Conservation (phyloP, 2,113 vertebrate genomes). For the Hippocampus zosterae region DNA sequence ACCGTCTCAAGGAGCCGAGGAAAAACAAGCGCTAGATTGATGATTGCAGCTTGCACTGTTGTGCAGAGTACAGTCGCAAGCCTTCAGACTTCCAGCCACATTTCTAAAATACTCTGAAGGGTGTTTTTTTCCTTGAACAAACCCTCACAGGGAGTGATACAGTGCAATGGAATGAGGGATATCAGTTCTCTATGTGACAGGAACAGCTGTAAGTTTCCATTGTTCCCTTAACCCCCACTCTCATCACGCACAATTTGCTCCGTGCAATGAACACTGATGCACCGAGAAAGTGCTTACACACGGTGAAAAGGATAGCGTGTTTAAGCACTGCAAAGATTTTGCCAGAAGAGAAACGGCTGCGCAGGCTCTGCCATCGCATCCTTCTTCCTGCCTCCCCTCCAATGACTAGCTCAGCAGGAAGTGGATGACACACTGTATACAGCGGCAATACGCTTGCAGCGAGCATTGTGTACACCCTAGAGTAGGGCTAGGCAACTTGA, state of each 20-base stretch:
- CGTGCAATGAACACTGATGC: constrained; percentile 28
- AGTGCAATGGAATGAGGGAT: constrained; percentile 58
- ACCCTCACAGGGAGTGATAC: constrained; percentile 42
- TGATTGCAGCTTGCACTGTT: constrained; percentile 15
- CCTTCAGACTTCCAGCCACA: constrained; percentile 32
- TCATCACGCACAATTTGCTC: constrained; percentile 32
- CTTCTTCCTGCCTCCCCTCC: constrained; percentile 59
- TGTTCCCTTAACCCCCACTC: constrained; percentile 56
- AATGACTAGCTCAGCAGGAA: constrained; percentile 60
- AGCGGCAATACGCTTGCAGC: constrained; percentile 19
- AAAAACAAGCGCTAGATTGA: background rate
- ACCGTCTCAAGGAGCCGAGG: background rate
- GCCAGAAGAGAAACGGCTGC: constrained; percentile 60
- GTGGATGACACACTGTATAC: constrained; percentile 37
- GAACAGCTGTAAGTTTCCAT: constrained; percentile 69
- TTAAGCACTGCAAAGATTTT: constrained; percentile 44
- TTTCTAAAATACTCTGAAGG: constrained; percentile 47
- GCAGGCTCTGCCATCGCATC: constrained; percentile 29
- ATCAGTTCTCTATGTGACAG: constrained; percentile 56
- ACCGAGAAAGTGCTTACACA: constrained; percentile 47
- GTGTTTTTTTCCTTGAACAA: constrained; percentile 13
- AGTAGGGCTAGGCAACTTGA: background rate
- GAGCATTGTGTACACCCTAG: background rate
- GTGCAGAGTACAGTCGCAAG: constrained; percentile 20
- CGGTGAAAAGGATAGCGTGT: constrained; percentile 55